These are phyloP conservation scores for Ahaetulla prasina DNA, from an alignment of 2,113 vertebrate species.

Conservation along the genomic window DNA sequence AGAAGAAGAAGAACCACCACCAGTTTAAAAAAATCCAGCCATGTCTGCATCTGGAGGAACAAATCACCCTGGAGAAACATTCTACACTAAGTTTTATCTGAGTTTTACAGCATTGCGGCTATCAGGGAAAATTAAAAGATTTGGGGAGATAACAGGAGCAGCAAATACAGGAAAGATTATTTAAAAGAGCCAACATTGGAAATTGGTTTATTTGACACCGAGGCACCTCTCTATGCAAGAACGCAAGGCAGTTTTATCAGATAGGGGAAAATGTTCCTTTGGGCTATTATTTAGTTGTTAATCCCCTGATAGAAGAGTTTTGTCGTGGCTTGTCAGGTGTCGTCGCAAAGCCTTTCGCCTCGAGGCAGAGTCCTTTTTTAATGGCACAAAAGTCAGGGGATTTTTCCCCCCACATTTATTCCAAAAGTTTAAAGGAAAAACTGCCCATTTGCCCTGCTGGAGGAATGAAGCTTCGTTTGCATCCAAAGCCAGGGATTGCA, in stretches of 20 bases:
- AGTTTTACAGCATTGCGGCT: constrained; percentile 64
- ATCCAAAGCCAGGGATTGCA: neutral
- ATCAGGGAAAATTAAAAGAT: constrained; percentile 63
- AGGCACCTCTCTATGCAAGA: constrained; percentile 57
- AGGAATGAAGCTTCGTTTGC: constrained; percentile 8
- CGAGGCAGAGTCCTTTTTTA: constrained; percentile 41
- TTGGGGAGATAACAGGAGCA: constrained; percentile 58
- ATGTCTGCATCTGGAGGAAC: constrained; percentile 42
- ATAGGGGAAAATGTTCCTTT: constrained; percentile 53
- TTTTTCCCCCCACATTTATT: constrained; percentile 37
- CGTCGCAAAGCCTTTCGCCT: constrained; percentile 52
- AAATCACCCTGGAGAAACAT: constrained; percentile 48
- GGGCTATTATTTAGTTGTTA: constrained; percentile 63
- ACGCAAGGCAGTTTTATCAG: constrained; percentile 57
- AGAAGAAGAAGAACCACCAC: neutral
- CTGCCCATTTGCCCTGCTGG: neutral
- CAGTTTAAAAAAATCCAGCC: constrained; percentile 29
- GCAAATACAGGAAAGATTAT: constrained; percentile 65
- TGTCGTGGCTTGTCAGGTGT: constrained; percentile 53
- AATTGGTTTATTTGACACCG: constrained; percentile 60
- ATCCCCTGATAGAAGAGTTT: constrained; percentile 57
- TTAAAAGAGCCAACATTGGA: constrained; percentile 63
- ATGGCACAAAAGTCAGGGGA: neutral
- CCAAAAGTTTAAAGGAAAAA: constrained; percentile 52
- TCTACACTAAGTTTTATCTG: constrained; percentile 62